These are phyloP conservation scores for Leucoraja erinaceus DNA, from an alignment of 2,113 vertebrate species.

Conservation along the genomic window DNA sequence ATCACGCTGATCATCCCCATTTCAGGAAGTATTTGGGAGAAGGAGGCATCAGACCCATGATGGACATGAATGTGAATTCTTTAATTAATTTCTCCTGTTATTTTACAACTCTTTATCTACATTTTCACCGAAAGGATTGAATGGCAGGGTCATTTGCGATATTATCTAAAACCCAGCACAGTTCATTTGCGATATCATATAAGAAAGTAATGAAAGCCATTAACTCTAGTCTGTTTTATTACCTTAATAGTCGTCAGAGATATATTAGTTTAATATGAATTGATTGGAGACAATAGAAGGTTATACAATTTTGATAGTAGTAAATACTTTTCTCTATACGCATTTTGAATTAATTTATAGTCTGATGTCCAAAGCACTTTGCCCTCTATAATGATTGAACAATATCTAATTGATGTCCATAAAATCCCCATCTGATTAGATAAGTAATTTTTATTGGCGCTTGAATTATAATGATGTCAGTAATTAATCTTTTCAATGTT, in stretches of 20 bases:
- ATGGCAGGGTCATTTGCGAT: neutral
- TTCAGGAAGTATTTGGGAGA: neutral
- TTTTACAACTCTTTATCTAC: neutral
- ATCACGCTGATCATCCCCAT: too few species aligned
- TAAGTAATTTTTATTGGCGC: constrained; percentile 34
- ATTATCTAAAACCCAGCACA: too few species aligned
- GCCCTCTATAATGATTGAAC: constrained; percentile 3
- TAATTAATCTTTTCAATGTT: constrained; percentile 4
- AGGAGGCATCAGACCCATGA: neutral
- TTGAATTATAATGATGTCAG: neutral
- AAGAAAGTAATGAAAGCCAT: neutral
- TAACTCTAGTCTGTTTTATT: constrained; percentile 8
- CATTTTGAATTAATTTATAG: constrained; percentile 26
- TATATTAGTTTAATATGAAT: constrained; percentile 16
- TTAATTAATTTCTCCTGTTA: neutral
- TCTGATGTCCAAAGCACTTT: constrained; percentile 14
- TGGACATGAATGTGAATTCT: neutral
- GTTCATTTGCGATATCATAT: neutral
- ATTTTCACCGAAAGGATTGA: too few species aligned
- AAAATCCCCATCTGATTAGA: constrained; percentile 19
- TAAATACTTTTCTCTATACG: constrained; percentile 9
- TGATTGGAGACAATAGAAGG: constrained; percentile 16
- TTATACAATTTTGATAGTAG: neutral
- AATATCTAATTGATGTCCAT: constrained; percentile 14
- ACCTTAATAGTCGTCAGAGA: neutral